A percentile compares a stretch with the other conserved stretches of the same genome.
These are phyloP conservation scores for Sebastes diaconus DNA, from an alignment of 2,797 vertebrate genomes.

Conservation along the genomic window DNA sequence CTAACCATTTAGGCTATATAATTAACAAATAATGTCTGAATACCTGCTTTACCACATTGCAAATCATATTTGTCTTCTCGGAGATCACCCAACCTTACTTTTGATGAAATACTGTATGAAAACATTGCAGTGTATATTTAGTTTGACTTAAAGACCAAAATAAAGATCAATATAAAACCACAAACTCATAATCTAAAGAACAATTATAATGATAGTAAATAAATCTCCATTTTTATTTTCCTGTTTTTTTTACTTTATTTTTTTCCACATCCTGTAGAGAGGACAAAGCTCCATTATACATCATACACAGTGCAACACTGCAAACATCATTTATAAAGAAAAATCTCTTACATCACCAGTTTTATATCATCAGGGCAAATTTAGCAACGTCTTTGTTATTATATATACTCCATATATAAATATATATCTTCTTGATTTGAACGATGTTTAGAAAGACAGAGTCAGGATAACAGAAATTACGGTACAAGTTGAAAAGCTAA, in stretches of 20 bases:
- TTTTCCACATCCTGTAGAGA: slow-evolving; percentile 71
- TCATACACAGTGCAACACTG: not conserved
- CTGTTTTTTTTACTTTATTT: slow-evolving; percentile 79
- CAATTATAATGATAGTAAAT: not conserved
- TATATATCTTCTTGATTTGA: not conserved
- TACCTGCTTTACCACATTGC: no score
- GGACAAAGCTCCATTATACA: slow-evolving; percentile 54
- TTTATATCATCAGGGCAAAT: not conserved
- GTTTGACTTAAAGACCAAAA: not conserved
- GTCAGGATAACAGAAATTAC: not conserved
- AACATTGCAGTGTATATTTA: no score
- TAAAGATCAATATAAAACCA: not conserved
- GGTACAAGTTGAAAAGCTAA: not conserved
- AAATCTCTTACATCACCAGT: not conserved
- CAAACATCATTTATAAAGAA: not conserved
- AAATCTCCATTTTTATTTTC: slow-evolving; percentile 23
- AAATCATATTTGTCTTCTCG: no score
- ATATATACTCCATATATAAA: no score
- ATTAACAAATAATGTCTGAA: no score
- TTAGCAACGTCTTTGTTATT: not conserved
- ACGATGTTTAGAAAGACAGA: not conserved
- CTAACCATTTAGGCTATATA: no score
- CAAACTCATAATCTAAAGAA: not conserved
- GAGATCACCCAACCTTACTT: no score
- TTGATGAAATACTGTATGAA: no score